Evolutionary conservation across 2,888 invertebrate species (phyloP).

Genomic region (Galeopsomyia nigrocyanea): DNA sequence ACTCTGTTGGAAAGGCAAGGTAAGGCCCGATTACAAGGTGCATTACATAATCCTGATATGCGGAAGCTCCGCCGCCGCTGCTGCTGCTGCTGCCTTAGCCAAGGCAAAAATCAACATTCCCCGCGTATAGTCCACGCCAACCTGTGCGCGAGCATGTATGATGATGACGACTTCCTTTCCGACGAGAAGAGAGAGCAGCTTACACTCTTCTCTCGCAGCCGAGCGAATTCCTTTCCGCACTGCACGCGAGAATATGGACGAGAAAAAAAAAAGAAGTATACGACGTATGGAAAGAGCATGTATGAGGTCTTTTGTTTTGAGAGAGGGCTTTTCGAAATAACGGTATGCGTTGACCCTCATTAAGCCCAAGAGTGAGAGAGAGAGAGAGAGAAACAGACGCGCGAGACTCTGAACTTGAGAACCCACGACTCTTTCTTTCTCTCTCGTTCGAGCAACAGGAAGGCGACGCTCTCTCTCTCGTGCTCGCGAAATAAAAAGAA

Average conservation of each 20-base stretch:
- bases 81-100: too few relatives aligned
- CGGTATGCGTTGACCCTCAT: constrained; percentile 37
- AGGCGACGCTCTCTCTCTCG: neutral
- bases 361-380: constrained; percentile 8
- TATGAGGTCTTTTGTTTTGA: constrained; percentile 23
- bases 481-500: neutral
- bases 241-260: constrained; percentile 8
- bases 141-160: neutral
- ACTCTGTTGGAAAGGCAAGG: too few relatives aligned
- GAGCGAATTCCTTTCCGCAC: constrained; percentile 21
- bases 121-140: constrained; percentile 1
- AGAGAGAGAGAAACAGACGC: constrained; percentile 4
- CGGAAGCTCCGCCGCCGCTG: constrained; percentile 21
- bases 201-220: neutral
- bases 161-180: neutral
- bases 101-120: constrained; percentile 30
- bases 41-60: constrained; percentile 31
- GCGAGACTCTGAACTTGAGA: constrained; percentile 23
- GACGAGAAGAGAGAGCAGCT: neutral
- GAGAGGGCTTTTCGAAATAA: constrained; percentile 33
- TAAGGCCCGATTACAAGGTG: constrained; percentile 10
- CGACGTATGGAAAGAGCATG: neutral
- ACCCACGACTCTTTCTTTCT: constrained; percentile 12
- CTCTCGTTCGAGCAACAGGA: neutral
- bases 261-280: neutral